These are phyloP conservation scores for Pollenia amentaria DNA, from an alignment of 2,888 invertebrate genomes.

Conservation along the genomic window DNA sequence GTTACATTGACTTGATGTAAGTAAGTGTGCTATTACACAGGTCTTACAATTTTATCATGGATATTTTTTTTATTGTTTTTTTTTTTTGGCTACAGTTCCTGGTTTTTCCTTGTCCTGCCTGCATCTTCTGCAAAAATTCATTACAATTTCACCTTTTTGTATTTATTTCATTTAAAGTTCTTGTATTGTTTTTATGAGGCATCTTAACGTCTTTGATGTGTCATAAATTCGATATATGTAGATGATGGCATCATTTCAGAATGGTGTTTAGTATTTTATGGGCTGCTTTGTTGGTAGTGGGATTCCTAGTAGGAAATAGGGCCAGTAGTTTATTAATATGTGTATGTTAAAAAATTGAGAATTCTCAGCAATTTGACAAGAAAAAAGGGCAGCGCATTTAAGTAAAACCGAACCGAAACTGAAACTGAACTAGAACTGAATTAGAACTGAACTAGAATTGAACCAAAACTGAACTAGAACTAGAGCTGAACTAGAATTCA, in stretches of 20 bases:
- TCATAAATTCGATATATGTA: slow-evolving; percentile 75
- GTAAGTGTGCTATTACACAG: slow-evolving; percentile 28
- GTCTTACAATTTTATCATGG: slow-evolving; percentile 51
- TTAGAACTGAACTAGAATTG: neutral
- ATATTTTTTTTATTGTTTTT: slow-evolving; percentile 56
- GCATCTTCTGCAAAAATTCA: slow-evolving; percentile 21
- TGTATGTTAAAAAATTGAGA: neutral
- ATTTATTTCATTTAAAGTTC: slow-evolving; percentile 65
- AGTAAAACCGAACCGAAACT: neutral
- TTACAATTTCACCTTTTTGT: slow-evolving; percentile 69
- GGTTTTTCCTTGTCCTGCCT: neutral
- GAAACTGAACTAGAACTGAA: neutral
- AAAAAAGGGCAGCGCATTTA: neutral
- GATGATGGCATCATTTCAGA: slow-evolving; percentile 64
- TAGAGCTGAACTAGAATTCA: too few species aligned
- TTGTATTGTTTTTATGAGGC: slow-evolving; percentile 55
- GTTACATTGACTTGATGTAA: slow-evolving; percentile 20
- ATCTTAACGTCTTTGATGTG: slow-evolving; percentile 75
- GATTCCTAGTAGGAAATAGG: neutral
- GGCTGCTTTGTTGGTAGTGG: neutral
- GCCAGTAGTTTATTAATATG: too few species aligned
- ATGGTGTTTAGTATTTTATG: slow-evolving; percentile 38
- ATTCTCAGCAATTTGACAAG: neutral
- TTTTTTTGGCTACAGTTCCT: slow-evolving; percentile 28
- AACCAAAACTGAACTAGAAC: neutral